Base-by-base conservation (phyloP, 2,797 vertebrate genomes). In the Neomorphus geoffroyi region DNA sequence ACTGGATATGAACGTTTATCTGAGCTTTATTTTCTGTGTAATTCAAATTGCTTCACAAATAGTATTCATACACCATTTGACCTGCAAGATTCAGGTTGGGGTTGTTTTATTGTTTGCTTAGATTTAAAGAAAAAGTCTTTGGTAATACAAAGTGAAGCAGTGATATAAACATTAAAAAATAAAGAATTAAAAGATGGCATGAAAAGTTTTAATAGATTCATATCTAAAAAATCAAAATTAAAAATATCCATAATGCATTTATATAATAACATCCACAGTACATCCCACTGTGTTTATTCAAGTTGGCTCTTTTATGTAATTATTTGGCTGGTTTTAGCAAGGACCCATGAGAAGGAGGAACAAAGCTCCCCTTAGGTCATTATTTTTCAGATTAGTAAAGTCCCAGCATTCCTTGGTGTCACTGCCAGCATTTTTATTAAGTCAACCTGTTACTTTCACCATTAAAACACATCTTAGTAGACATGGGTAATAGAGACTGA, bases 341-440 rank as follows among this genome's bases (percentile, higher is more conserved):
- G 28, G 35, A 89, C 67, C 75, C 85, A 79, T 77, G 85, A 83
- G 74, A 74, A 89, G 33, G 53, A 88, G 73, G 69, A 92, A 88
- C 66, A 95, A 95, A 92, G 64, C 62, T 96, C 45, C 48, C 67
- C 39, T 92, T 57, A 81, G 46, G 82, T 84, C 51, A 66, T 70
- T 88, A 74, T 79, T 88, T 80, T 91, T 91, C 66, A 90, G 61
- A 90, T 81, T 94, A 90, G 62, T 79, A 32, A 86, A 91, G 50
- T 94, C 89, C 64, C 86, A 61, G 48, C 66, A 94, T 90, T 95
- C 67, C 62, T 94, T 86, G 69, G 69, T 93, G 56, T 77, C 85
- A 88, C 48, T 88, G 62, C 54, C 37, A 93, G 56, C n/a, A 86
- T 78, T 96, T 95, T 78, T 93, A 30, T 91, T 92, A 88, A 86